Base-by-base conservation (phyloP, 2,797 vertebrate species). In the Huso huso region DNA sequence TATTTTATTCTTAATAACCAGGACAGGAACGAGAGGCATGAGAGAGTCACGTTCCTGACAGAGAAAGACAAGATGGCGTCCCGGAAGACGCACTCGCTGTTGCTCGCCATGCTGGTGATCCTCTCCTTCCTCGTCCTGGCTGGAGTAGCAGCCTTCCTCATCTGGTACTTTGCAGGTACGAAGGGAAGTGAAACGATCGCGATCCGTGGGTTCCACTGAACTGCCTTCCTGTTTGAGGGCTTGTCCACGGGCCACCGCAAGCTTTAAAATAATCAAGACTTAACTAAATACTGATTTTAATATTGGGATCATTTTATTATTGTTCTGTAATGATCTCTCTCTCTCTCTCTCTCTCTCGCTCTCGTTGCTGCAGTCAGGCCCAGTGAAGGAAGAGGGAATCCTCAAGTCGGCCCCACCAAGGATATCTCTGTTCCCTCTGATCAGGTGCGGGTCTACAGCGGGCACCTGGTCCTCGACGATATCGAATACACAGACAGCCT, bases 111-210 rank as follows among this genome's bases (percentile, higher is more conserved):
- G 49, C 4, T 88, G 4, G 12, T 82, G 57, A 69, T 58, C 0
- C 2, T 55, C 52, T 55, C 2, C 52, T 55, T 86, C 61, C 71
- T 90, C 59, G 13, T 85, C 53, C 12, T 87, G 2, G 76, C 77
- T 0, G 82, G 77, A 1, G 52, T 88, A 5, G 73, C 68, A 1
- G 87, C 78, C 0, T 63, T 91, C 64, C 86, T 91, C 11, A 68
- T 90, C 62, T 89, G 86, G 88, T 68, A 79, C 15, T 90, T 90
- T 76, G 64, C 79, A 69, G 83, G 90, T 91, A 75, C 75, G 83
- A 79, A 66, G 52, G 52, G 52, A 37, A 37, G 23, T 3, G 23
- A 37, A 4, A 37, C 23, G 23, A 37, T 37, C 23, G 23, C 4
- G 23, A 37, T 37, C 23, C 23, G 23, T 37, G 23, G 23, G 23